Percentiles rank a stretch among this genome's conserved stretches.
Evolutionary conservation across 92 coral and sea anemone species (phyloP).

Genomic region (Phenganax subtilis): DNA sequence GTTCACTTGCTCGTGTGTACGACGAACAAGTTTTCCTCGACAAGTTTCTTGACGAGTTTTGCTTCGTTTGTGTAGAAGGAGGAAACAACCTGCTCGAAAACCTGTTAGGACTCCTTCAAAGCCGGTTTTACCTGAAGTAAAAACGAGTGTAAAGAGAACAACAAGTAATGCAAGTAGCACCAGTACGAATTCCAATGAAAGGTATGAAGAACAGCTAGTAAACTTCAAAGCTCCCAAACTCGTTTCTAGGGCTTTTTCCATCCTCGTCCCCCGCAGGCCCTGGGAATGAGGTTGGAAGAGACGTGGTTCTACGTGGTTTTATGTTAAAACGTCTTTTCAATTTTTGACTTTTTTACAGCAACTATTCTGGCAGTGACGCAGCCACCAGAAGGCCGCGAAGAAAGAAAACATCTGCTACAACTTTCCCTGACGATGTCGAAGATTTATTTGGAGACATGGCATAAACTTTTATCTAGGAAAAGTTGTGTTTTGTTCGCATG

Average conservation of each 20-base stretch:
- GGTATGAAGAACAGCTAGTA: conserved; percentile 1
- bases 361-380: neutral
- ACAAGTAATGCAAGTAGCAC: conserved; percentile 23
- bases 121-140: conserved; percentile 32
- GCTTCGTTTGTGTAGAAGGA: neutral
- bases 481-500: too few relatives aligned
- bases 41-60: neutral
- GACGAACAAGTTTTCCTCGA: neutral
- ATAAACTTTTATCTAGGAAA: neutral
- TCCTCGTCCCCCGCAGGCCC: too few relatives aligned
- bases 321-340: neutral
- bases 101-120: conserved; percentile 20
- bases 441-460: conserved; percentile 39
- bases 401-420: neutral
- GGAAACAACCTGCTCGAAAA: conserved; percentile 2
- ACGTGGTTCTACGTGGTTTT: too few relatives aligned
- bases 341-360: conserved; percentile 9
- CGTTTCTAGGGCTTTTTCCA: too few relatives aligned
- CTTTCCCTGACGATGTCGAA: conserved; percentile 34
- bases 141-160: conserved; percentile 22
- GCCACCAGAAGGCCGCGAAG: conserved; percentile 25
- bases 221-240: too few relatives aligned
- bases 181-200: conserved; percentile 28
- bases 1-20: neutral
- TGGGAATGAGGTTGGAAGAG: too few relatives aligned